Evolutionary conservation across 2,888 invertebrate genomes (phyloP).

Genomic region (Drosophila eohydei): DNA sequence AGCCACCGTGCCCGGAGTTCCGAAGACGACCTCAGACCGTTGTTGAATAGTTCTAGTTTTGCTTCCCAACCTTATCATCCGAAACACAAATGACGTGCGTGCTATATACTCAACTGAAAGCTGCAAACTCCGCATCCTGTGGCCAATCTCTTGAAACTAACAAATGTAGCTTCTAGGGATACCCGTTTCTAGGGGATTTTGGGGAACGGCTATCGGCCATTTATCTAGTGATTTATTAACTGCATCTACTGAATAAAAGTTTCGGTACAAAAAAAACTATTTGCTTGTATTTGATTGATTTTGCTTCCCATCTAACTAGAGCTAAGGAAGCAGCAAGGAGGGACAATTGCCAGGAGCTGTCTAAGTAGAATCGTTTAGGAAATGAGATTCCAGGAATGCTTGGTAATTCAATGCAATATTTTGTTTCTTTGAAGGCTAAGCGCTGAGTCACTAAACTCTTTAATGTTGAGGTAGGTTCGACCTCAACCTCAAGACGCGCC

Average conservation of each 20-base stretch:
- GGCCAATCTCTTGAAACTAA: conserved; percentile 4
- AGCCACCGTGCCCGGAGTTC: conserved; percentile 17
- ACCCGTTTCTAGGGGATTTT: conserved; percentile 62
- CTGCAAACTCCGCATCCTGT: conserved; percentile 15
- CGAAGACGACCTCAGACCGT: conserved; percentile 35
- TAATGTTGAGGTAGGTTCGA: conserved; percentile 55
- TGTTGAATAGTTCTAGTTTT: conserved; percentile 71
- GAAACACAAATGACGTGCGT: conserved; percentile 59
- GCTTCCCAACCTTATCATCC: conserved; percentile 21
- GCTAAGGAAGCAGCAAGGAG: neutral
- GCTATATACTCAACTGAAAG: conserved; percentile 39
- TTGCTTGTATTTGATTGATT: neutral
- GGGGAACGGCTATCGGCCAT: conserved; percentile 62
- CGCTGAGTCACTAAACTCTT: conserved; percentile 9
- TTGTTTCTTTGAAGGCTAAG: conserved; percentile 26
- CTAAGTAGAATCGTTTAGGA: neutral
- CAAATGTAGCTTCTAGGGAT: conserved; percentile 47
- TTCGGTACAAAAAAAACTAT: conserved; percentile 81
- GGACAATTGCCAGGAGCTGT: neutral
- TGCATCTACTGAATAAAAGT: conserved; percentile 85
- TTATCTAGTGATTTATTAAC: conserved; percentile 73
- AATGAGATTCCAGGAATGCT: too few species aligned
- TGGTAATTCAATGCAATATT: neutral
- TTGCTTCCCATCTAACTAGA: too few species aligned
- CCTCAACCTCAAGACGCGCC: conserved; percentile 26